Evolutionary conservation across 2,113 vertebrate species (phyloP), one percentile per base, ranked within the genome.

Genomic region (Neoarius graeffei): DNA sequence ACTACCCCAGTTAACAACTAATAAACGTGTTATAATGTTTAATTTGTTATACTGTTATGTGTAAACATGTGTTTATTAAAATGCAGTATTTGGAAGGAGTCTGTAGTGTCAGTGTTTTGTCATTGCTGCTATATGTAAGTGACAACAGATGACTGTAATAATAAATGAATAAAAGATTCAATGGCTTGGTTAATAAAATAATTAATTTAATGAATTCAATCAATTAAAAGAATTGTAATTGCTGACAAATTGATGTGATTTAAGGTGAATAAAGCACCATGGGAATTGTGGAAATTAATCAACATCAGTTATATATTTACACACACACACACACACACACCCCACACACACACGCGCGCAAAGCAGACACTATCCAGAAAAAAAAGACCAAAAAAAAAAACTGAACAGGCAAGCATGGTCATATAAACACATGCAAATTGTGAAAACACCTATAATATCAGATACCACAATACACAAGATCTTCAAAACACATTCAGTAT

Each of bases 381-480:
- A 42, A 42, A 42, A 3, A 42, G 3, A 3, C 42, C 42, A 3
- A 4, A 35, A 3, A 4, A 42, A 42, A 42, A 42, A 42, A 42
- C 42, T 42, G 42, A 15, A 7, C 52, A 57, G 52, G 4, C 52
- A 71, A 27, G 14, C 35, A 15, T 7, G 1, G 67, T 42, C 25
- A 62, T 10, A 56, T n/a, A 52, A 71, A 15, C 35, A 57, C n/a
- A 42, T 20, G n/a, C 17, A 85, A n/a, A 3, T 20, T 54, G 67
- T 20, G 30, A 52, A 84, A 84, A 54, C 64, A 84, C 82, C 48
- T 25, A 69, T 84, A 15, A 83, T 66, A 66, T 67, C 42, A 64
- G 35, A 6, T 83, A 48, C 7, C 17, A 27, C 4, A 84, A 8
- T 69, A 48, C 25, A 11, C 59, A 14, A 66, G 7, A 25, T 62